Base-by-base conservation (phyloP, 2,888 invertebrate genomes). In the Hedya salicella region DNA sequence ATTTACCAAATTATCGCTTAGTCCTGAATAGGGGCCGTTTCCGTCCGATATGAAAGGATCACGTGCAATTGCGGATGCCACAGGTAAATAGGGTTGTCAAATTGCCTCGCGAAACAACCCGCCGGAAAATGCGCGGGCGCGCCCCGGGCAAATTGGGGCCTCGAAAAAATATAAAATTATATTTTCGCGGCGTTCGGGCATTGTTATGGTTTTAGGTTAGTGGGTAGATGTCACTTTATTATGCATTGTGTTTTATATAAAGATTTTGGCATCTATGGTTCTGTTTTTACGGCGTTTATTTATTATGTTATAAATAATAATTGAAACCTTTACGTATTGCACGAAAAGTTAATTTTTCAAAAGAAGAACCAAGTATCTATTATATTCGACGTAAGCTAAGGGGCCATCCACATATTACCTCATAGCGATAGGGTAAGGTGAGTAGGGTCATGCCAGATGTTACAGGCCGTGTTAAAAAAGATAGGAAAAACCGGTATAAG, bases 41-140 rank as follows among this genome's bases (percentile, higher is more conserved):
- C 52, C 62, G 39, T n/a, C 21, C 42, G 59, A 65, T 52, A 65
- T 59, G 53, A 65, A 65, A 65, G 65, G 53, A 62, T 60, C 60
- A 60, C 65, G 65, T 60, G 19, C 60, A 60, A 65, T 64, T 52
- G 19, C 44, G 44, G 19, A 36, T 36, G 52, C 50, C 63, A 50
- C 64, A 64, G 64, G 64, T 64, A 64, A 64, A 59, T 64, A 64
- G 64, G 64, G 64, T 39, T 64, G 64, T 64, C 59, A 64, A 64
- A 59, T 64, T 64, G 59, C 64, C 30, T 25, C 42, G 36, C 64
- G 61, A 50, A 61, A 61, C 50, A 50, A 50, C 61, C 61, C 9
- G 16, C 48, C 21, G 42, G 42, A 64, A 64, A 50, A 46, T 14
- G 17, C 19, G 56, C 13, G 14, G 39, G 25, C 52, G 25, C 46